Percentiles rank a stretch among this genome's conserved stretches.
Conservation (phyloP, 2,113 vertebrate genomes). For the Heliornis fulica region DNA sequence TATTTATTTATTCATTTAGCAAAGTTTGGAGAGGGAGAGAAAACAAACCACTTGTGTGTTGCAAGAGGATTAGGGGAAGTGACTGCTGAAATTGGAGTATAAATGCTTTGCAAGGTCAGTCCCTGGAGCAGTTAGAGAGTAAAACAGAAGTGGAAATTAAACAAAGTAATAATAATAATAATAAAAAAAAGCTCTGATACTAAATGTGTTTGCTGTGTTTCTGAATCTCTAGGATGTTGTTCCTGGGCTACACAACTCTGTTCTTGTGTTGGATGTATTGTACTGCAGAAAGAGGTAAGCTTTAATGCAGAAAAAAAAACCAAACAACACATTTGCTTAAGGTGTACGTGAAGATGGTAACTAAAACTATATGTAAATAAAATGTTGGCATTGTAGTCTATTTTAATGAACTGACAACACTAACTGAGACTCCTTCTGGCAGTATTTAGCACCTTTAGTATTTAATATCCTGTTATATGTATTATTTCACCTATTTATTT, state of each 20-base stretch:
- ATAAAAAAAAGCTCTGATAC: not conserved
- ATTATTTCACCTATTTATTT: not conserved
- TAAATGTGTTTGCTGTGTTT: not conserved
- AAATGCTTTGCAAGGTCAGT: conserved; percentile 48
- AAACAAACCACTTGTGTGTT: conserved; percentile 9
- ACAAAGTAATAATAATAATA: not conserved
- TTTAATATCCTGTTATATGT: not conserved
- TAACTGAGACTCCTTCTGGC: not conserved
- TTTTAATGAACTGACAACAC: not conserved
- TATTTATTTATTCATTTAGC: conserved; percentile 22
- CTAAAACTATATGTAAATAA: not conserved
- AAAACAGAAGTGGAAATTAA: not conserved
- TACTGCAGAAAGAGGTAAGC: conserved; percentile 56
- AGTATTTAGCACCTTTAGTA: not conserved
- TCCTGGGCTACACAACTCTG: conserved; percentile 23
- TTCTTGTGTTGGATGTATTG: conserved; percentile 31
- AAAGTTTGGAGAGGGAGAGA: not conserved
- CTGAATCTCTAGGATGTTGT: not conserved
- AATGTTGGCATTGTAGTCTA: not conserved
- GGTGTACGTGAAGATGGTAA: not conserved
- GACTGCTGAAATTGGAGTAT: conserved; percentile 37
- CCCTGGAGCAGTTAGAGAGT: not conserved
- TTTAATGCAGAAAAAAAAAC: not conserved
- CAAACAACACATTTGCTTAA: not conserved
- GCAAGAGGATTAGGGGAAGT: conserved; percentile 65